These are phyloP conservation scores for Onychorhynchus coronatus DNA, from an alignment of 2,113 vertebrate species.

Conservation along the genomic window DNA sequence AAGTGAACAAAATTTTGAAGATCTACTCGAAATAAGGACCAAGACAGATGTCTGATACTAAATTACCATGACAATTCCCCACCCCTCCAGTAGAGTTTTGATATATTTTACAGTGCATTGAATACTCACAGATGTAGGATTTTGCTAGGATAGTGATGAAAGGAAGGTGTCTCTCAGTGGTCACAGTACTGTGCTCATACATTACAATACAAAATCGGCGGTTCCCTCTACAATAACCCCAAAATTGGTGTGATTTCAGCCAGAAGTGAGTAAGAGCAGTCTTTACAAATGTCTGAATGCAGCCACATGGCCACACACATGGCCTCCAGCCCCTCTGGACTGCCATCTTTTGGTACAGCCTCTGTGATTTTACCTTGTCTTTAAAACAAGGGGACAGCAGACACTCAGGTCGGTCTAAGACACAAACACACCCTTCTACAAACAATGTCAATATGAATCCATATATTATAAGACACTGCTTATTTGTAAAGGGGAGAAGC, in stretches of 20 bases:
- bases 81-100: background rate
- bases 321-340: background rate
- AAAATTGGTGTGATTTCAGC: background rate
- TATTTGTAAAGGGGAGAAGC: background rate
- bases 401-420: background rate
- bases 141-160: background rate
- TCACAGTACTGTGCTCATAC: background rate
- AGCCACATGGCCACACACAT: fast-evolving
- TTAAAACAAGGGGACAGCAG: background rate
- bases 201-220: background rate
- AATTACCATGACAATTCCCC: background rate
- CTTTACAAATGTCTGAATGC: fast-evolving
- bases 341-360: background rate
- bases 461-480: background rate
- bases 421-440: background rate
- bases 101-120: background rate
- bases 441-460: fast-evolving
- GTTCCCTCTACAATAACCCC: background rate
- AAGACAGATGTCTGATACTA: background rate
- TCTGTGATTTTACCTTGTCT: background rate
- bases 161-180: background rate
- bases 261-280: background rate
- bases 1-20: background rate
- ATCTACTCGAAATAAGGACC: background rate
- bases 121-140: background rate